These are phyloP conservation scores for Eriosoma lanigerum DNA, from an alignment of 1,140 invertebrate species.

Conservation along the genomic window DNA sequence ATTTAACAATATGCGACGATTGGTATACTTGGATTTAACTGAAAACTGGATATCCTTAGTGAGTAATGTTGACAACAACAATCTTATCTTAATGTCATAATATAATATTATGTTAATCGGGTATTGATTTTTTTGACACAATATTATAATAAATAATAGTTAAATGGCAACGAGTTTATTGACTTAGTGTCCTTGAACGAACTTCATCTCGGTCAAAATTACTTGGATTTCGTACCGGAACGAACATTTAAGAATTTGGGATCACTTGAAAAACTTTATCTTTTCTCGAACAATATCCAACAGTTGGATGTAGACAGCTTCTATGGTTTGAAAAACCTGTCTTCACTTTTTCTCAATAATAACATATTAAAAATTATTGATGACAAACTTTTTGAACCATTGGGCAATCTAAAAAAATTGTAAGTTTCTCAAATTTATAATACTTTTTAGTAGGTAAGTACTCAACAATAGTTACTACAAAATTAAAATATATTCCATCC, in stretches of 20 bases:
- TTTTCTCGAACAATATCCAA: constrained; percentile 66
- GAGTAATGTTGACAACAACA: too few relatives aligned
- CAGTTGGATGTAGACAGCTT: constrained; percentile 62
- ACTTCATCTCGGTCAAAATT: constrained; percentile 65
- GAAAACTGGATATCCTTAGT: constrained; percentile 63
- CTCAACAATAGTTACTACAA: too few relatives aligned
- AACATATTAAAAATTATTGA: constrained; percentile 64
- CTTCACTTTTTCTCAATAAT: constrained; percentile 66
- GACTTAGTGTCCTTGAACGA: constrained; percentile 62
- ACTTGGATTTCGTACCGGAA: constrained; percentile 61
- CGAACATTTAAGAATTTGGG: constrained; percentile 60
- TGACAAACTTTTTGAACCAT: constrained; percentile 60
- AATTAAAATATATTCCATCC: too few relatives aligned
- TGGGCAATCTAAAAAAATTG: constrained; percentile 61
- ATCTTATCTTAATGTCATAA: too few relatives aligned
- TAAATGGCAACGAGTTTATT: constrained; percentile 61
- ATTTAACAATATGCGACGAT: constrained; percentile 62
- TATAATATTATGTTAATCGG: not conserved
- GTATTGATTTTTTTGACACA: not conserved
- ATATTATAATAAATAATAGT: constrained; percentile 56
- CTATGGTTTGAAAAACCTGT: constrained; percentile 62
- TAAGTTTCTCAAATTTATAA: constrained; percentile 59
- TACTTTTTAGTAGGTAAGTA: too few relatives aligned
- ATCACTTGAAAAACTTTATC: constrained; percentile 63
- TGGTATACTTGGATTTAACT: constrained; percentile 64